phyloP scores from a whole-genome alignment of 2,888 invertebrate genomes.

The Lobophora halterata region DNA sequence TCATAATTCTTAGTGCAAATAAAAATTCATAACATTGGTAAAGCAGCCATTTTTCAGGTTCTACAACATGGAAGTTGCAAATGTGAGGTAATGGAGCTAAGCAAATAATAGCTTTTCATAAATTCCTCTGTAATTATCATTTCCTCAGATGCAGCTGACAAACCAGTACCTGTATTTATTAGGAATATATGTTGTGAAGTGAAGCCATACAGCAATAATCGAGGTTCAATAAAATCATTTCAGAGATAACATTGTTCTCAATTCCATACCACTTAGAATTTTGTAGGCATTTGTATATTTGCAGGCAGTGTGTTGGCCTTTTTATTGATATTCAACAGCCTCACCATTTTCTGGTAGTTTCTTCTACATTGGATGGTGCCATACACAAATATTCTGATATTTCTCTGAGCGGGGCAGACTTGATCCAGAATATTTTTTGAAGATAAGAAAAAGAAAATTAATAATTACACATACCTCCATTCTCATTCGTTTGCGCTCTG shows the following conservation, averaged over 20 bases:
- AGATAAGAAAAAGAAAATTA: not conserved
- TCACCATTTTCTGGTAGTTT: slow-evolving; percentile 10
- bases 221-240: slow-evolving; percentile 9
- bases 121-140: slow-evolving; percentile 1
- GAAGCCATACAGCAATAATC: slow-evolving; percentile 6
- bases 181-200: slow-evolving; percentile 9
- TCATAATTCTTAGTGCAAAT: slow-evolving; percentile 7
- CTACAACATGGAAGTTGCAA: slow-evolving; percentile 17
- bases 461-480: slow-evolving; percentile 75
- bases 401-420: slow-evolving; percentile 4
- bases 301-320: slow-evolving; percentile 8
- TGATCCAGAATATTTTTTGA: slow-evolving; percentile 9
- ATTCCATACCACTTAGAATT: slow-evolving; percentile 3
- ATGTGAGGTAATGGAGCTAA: slow-evolving; percentile 11
- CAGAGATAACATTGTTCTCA: slow-evolving; percentile 7
- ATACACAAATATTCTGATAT: slow-evolving; percentile 4
- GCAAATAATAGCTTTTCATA: slow-evolving; percentile 7
- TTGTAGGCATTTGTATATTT: slow-evolving; percentile 6
- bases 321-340: slow-evolving; percentile 11
- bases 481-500: slow-evolving; percentile 83
- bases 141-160: slow-evolving; percentile 8
- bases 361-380: slow-evolving; percentile 15
- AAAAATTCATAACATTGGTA: slow-evolving; percentile 11
- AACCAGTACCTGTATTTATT: slow-evolving; percentile 12
- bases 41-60: slow-evolving; percentile 9